Base-by-base conservation (phyloP, 1,140 invertebrate species). In the Batillaria attramentaria region DNA sequence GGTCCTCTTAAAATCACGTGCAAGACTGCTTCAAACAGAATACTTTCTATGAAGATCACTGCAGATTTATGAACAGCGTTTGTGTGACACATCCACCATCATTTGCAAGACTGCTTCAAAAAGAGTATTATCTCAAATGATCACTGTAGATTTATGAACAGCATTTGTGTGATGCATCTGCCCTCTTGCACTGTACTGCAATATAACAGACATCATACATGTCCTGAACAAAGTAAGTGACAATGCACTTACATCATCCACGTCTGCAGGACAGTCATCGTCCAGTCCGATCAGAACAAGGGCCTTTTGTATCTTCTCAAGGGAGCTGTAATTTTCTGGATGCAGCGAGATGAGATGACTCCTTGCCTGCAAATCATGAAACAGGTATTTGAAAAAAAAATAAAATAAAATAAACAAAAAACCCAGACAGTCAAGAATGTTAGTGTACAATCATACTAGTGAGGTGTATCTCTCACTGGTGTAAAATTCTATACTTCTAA, bases 251-350 rank as follows among this genome's bases (percentile, higher is more conserved):
- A 90, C 90, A 77, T 89, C 84, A 46, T 82, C 83, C 66, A 85
- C 80, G 78, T 85, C 83, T 24, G 18, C 35, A 20, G 90, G 88
- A 65, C 74, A 62, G 6, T 72, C 76, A 74, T 91, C 90, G 78
- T 91, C 90, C 31, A 92, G 82, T 24, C 83, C 77, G 28, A 91
- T 33, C 1, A 83, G 79, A 73, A 84, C 83, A 6, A 91, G 73
- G 28, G 87, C 76, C 24, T 79, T 83, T 74, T 91, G 86, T 68
- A 92, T 90, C 16, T 69, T 68, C 46, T 86, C 81, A 33, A 91
- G 74, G 42, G 69, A 75, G 24, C 83, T 72, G 31, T 74, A 83
- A 57, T 89, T 88, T 24, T 87, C 83, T 43, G 86, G 86, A 77
- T 88, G 81, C 4, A 84, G 54, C 33, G 82, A 79, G 33, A 86